Evolutionary conservation across 2,888 invertebrate genomes (phyloP).

Genomic region (Drosophila neutralis): DNA sequence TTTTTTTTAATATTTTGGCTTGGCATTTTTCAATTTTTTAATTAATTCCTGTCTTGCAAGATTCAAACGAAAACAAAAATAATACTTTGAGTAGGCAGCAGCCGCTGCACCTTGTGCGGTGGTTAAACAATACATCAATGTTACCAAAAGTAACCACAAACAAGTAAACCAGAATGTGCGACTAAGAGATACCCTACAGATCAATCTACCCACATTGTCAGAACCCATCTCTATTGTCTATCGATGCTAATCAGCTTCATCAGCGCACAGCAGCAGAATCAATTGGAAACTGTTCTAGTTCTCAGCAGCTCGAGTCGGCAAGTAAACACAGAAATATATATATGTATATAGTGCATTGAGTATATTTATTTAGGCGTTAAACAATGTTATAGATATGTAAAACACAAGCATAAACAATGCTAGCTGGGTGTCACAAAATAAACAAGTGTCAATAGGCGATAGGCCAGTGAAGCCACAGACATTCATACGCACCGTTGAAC

Average conservation of each 20-base stretch:
- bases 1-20: too few relatives aligned
- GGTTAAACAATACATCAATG: constrained; percentile 31
- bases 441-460: constrained; percentile 77
- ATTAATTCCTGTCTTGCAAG: background rate
- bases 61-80: background rate
- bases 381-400: constrained; percentile 8
- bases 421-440: constrained; percentile 66
- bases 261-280: constrained; percentile 11
- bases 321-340: background rate
- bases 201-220: background rate
- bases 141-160: constrained; percentile 40
- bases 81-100: constrained; percentile 12
- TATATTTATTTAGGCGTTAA: background rate
- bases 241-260: constrained; percentile 31
- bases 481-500: constrained; percentile 46
- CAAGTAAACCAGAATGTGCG: background rate
- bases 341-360: background rate
- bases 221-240: background rate
- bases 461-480: constrained; percentile 37
- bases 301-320: constrained; percentile 1
- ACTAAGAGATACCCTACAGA: constrained; percentile 4
- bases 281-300: constrained; percentile 21
- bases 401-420: constrained; percentile 29
- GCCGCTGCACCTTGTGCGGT: constrained; percentile 22
- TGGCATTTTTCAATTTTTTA: too few relatives aligned